phyloP scores from a whole-genome alignment of 2,797 vertebrate genomes.

The Channallabes apus region DNA sequence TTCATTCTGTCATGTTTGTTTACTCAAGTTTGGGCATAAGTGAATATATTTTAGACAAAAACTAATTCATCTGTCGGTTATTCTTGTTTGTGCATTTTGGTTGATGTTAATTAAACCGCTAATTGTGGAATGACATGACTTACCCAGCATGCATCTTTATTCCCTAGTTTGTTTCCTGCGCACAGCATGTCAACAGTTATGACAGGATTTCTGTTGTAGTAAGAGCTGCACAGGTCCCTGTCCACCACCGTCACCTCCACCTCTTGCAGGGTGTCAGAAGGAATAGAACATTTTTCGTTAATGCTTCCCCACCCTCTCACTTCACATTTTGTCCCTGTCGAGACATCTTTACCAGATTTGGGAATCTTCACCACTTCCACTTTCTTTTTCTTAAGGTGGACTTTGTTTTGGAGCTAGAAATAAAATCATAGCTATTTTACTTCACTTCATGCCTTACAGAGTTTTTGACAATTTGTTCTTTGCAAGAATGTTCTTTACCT shows the following conservation, averaged over 20 bases:
- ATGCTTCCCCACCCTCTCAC: constrained; percentile 58
- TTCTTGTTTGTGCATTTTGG: not conserved
- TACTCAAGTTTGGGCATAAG: not conserved
- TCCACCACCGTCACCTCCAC: constrained; percentile 52
- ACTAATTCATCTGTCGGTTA: not conserved
- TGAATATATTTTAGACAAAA: not conserved
- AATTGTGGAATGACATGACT: not conserved
- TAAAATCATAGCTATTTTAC: not conserved
- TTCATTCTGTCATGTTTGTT: not conserved
- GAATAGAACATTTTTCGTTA: rapidly evolving
- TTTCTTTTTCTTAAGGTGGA: constrained; percentile 29
- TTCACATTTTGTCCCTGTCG: constrained; percentile 50
- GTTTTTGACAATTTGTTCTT: not conserved
- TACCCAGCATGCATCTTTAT: constrained; percentile 56
- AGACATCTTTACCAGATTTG: constrained; percentile 44
- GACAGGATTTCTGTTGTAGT: constrained; percentile 40
- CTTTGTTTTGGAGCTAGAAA: constrained; percentile 48
- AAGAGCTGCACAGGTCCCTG: constrained; percentile 44
- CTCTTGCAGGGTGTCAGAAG: constrained; percentile 47
- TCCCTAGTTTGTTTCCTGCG: constrained; percentile 47
- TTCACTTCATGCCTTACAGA: not conserved
- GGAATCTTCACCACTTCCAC: constrained; percentile 46
- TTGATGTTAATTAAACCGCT: not conserved
- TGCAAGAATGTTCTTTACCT: constrained; percentile 32
- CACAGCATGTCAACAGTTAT: constrained; percentile 62